These are phyloP conservation scores for Coracias cyanogaster DNA, from an alignment of 2,797 vertebrate genomes.

Conservation along the genomic window DNA sequence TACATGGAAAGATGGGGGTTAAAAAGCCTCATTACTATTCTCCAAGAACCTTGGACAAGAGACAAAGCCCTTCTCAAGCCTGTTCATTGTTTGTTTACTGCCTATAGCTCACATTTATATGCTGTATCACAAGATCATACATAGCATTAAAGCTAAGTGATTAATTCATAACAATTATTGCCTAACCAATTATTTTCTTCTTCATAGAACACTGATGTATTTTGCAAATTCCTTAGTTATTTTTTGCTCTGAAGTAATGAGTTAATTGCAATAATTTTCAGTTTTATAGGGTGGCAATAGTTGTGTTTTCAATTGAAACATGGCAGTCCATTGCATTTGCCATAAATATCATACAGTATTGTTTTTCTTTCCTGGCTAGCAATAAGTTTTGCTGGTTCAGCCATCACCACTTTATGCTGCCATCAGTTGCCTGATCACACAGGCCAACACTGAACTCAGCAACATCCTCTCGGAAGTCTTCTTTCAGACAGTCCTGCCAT, in stretches of 20 bases:
- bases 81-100: not conserved
- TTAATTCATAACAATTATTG: slow-evolving; percentile 23
- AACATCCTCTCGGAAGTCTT: too few relatives aligned
- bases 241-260: slow-evolving; percentile 1
- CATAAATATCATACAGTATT: not conserved
- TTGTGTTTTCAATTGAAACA: not conserved
- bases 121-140: not conserved
- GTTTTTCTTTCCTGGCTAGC: not conserved
- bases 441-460: too few relatives aligned
- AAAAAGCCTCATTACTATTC: not conserved
- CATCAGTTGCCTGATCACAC: too few relatives aligned
- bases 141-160: not conserved
- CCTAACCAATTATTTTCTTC: not conserved
- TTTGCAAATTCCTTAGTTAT: not conserved
- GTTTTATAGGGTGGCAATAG: not conserved
- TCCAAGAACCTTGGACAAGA: not conserved
- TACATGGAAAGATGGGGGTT: not conserved
- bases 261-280: slow-evolving; percentile 1
- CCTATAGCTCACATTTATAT: not conserved
- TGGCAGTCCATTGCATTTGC: not conserved
- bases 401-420: too few relatives aligned
- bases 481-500: too few relatives aligned
- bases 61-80: not conserved
- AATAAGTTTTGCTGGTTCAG: not conserved
- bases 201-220: not conserved